These are phyloP conservation scores for Fulmarus glacialis DNA, from an alignment of 2,113 vertebrate genomes.

Conservation along the genomic window DNA sequence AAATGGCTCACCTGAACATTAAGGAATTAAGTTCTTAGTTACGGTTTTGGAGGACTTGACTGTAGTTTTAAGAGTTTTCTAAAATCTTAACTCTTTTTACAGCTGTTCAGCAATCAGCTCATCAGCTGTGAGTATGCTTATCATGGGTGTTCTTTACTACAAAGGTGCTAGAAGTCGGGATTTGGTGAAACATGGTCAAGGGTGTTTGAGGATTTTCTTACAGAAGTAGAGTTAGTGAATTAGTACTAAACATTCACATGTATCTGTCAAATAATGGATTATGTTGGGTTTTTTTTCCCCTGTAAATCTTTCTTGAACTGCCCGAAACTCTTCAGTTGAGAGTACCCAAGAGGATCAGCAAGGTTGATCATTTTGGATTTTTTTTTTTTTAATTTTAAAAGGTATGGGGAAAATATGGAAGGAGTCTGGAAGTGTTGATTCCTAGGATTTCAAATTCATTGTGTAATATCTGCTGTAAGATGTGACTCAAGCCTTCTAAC, in stretches of 20 bases:
- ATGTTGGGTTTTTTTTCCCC: no score
- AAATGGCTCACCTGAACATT: not conserved
- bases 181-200: not conserved
- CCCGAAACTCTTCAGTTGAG: not conserved
- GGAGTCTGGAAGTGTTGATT: not conserved
- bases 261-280: not conserved
- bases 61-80: not conserved
- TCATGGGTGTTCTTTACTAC: not conserved
- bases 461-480: not conserved
- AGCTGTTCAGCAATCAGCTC: not conserved
- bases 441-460: not conserved
- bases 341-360: not conserved
- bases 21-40: not conserved
- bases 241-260: not conserved
- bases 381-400: not conserved
- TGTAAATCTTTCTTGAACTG: not conserved
- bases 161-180: not conserved
- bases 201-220: not conserved
- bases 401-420: not conserved
- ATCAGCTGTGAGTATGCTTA: not conserved
- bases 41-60: not conserved
- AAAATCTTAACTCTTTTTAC: not conserved
- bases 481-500: not conserved
- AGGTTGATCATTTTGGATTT: no score
- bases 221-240: not conserved